Base-by-base conservation (phyloP, 2,113 vertebrate genomes). In the Pelecanus crispus region DNA sequence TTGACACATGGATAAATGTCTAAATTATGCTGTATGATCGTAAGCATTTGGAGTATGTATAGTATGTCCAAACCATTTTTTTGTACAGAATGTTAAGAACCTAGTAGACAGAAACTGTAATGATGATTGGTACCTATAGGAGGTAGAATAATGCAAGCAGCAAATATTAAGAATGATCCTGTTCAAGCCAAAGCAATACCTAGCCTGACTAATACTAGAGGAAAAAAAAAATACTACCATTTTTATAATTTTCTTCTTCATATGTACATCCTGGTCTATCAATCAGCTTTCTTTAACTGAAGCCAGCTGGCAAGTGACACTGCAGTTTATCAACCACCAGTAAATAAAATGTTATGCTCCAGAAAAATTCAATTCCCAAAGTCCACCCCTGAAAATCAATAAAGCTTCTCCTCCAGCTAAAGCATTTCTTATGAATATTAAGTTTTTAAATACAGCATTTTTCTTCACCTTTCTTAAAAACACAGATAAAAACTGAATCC, bases 291-390 rank as follows among this genome's bases (percentile, higher is more conserved):
- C 61, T 94, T 72, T 90, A 90, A 68, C 55, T 78, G 84, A 80
- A 72, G 62, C 45, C 81, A 92, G 50, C 50, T 95, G 88, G 70
- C 86, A 92, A 53, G 49, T 95, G 81, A 86, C 73, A 82, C 47
- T 63, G 52, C 86, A 93, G 73, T 95, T 89, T 80, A 85, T 94
- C 87, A 95, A 15, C 38, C 32, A 58, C 50, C 24, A 71, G 71
- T 93, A 95, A 93, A 92, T 94, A 96, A 95, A 92, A 91, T 58
- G 79, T 85, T 91, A 89, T 58, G 66, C 47, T 92, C 40, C 79
- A 89, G 86, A 95, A 97, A 95, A 95, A 89, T 84, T 67, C 44
- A 75, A 42, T 95, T 97, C 79, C 42, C 66, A 91, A 86, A 86
- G 78, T 47, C 55, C 71, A 88, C 31, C 75, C 79, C 71, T 81